These are phyloP conservation scores for Erebia epiphron DNA, from an alignment of 2,888 invertebrate species.

Conservation along the genomic window DNA sequence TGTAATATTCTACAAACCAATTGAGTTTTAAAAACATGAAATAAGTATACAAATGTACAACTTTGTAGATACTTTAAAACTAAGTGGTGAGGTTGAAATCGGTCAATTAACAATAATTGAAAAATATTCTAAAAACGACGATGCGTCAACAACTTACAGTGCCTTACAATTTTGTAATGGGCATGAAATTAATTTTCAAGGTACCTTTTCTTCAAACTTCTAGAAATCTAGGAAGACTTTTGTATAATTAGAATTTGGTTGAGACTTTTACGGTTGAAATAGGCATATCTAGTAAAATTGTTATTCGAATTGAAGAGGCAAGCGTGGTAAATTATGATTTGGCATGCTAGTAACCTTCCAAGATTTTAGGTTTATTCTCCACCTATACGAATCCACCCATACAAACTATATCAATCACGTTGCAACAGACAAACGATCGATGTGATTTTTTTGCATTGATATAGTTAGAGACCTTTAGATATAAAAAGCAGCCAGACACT, in stretches of 20 bases:
- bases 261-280: background rate
- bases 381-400: too few species aligned
- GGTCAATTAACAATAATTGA: slow-evolving; percentile 3
- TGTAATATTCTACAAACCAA: background rate
- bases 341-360: too few species aligned
- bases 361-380: too few species aligned
- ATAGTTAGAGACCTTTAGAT: too few species aligned
- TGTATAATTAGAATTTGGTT: slow-evolving; percentile 10
- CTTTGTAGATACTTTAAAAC: background rate
- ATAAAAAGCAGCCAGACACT: too few species aligned
- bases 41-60: background rate
- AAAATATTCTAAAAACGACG: slow-evolving; percentile 5
- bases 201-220: slow-evolving; percentile 6
- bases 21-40: background rate
- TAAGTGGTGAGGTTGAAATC: slow-evolving; percentile 2
- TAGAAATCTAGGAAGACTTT: slow-evolving; percentile 3
- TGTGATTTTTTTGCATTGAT: too few species aligned
- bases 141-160: background rate
- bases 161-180: slow-evolving; percentile 21
- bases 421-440: too few species aligned
- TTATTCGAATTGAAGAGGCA: background rate
- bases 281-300: too few species aligned
- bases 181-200: slow-evolving; percentile 32
- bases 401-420: too few species aligned
- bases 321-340: too few species aligned